These are phyloP conservation scores for Lepilemur septentrionalis DNA, from an alignment of 2,797 vertebrate genomes.

Conservation along the genomic window DNA sequence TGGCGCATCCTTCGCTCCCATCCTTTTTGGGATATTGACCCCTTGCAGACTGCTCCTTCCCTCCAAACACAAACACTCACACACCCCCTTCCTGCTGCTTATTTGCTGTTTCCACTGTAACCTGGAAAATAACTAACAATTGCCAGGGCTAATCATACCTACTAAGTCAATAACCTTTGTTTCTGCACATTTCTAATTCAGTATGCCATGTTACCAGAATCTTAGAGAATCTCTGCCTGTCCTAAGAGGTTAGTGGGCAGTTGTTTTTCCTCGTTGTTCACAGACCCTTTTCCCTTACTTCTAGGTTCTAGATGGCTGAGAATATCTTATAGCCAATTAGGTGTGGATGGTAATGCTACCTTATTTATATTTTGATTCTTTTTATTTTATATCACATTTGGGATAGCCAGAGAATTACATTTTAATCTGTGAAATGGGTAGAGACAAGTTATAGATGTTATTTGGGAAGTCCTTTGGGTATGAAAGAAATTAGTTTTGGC, in stretches of 20 bases:
- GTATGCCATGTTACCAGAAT: neutral
- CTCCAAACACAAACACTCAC: too few relatives aligned
- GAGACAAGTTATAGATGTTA: neutral
- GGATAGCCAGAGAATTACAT: neutral
- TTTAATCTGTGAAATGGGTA: conserved; percentile 26
- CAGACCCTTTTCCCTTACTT: neutral
- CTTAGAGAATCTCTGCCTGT: neutral
- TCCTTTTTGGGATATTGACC: neutral
- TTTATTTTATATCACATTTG: neutral
- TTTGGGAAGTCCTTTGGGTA: neutral
- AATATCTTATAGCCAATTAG: neutral
- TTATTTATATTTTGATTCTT: conserved; percentile 26
- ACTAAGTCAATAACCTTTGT: neutral
- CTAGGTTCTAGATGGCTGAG: neutral
- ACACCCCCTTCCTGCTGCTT: too few relatives aligned
- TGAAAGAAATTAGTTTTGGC: conserved; percentile 11
- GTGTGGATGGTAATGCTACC: neutral
- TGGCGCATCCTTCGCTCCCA: neutral
- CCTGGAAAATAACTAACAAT: too few relatives aligned
- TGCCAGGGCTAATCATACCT: too few relatives aligned
- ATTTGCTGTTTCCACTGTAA: too few relatives aligned
- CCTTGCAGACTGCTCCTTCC: too few relatives aligned
- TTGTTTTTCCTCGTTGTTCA: neutral
- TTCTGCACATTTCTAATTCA: neutral
- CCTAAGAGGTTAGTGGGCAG: neutral